phyloP scores from a whole-genome alignment of 1,140 invertebrate genomes.

The Aphidius gifuensis region DNA sequence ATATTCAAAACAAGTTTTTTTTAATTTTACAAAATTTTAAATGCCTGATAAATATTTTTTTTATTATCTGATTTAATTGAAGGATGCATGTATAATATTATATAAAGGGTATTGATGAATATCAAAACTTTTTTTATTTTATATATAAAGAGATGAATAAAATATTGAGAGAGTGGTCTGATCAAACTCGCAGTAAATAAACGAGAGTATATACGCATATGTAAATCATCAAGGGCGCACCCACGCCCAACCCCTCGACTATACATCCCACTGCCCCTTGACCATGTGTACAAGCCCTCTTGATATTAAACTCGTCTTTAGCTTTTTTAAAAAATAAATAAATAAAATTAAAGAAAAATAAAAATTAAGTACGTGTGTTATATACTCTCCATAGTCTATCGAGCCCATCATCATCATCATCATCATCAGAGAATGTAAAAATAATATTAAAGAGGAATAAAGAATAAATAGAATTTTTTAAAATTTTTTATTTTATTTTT shows the following conservation, averaged over 20 bases:
- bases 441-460: too few relatives aligned
- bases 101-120: too few relatives aligned
- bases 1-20: too few relatives aligned
- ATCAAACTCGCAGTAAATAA: conserved; percentile 54
- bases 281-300: not conserved
- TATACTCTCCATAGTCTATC: not conserved
- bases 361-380: too few relatives aligned
- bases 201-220: conserved; percentile 50
- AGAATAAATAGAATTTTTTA: too few relatives aligned
- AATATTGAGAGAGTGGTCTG: conserved; percentile 45
- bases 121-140: too few relatives aligned
- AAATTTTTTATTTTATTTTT: not conserved
- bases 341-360: not conserved
- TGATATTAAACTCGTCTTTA: not conserved
- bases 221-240: conserved; percentile 52
- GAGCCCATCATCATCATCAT: not conserved
- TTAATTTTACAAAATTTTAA: too few relatives aligned
- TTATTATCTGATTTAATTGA: too few relatives aligned
- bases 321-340: not conserved
- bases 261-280: conserved; percentile 1
- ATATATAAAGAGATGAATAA: not conserved
- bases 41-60: too few relatives aligned
- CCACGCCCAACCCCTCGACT: conserved; percentile 38
- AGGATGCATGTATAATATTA: too few relatives aligned
- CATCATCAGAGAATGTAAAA: too few relatives aligned